Conservation (phyloP, 2,888 invertebrate genomes). For the Torymus tubicola region DNA sequence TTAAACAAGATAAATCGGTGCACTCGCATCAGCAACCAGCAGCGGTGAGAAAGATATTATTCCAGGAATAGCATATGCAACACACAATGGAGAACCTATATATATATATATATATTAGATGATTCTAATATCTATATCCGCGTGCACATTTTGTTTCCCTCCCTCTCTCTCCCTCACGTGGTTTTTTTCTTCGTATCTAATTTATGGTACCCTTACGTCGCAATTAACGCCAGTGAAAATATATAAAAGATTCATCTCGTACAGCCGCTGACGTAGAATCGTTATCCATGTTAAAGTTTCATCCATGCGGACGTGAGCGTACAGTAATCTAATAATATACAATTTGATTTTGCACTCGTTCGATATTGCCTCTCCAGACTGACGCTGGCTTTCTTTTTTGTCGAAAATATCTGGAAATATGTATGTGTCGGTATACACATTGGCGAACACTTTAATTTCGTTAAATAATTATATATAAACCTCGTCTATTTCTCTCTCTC, state of each 20-base stretch:
- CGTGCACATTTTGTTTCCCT: no score
- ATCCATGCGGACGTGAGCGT: no score
- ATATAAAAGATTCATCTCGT: constrained; percentile 6
- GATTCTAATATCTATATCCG: no score
- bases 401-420: no score
- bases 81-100: no score
- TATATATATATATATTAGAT: no score
- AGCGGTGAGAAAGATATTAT: constrained; percentile 3
- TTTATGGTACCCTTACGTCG: no score
- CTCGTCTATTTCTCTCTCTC: no score
- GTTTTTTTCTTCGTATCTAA: neutral
- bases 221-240: constrained; percentile 21
- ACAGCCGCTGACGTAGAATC: constrained; percentile 12
- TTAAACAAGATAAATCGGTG: neutral
- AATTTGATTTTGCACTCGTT: constrained; percentile 5
- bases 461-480: neutral
- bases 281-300: constrained; percentile 24
- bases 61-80: neutral
- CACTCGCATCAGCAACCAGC: no score
- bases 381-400: no score
- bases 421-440: no score
- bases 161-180: no score
- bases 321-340: constrained; percentile 8
- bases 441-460: neutral
- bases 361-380: neutral